These are phyloP conservation scores for Eunapius fragilis DNA, from an alignment of 37 sponge, comb jelly and placozoan genomes.

Conservation along the genomic window DNA sequence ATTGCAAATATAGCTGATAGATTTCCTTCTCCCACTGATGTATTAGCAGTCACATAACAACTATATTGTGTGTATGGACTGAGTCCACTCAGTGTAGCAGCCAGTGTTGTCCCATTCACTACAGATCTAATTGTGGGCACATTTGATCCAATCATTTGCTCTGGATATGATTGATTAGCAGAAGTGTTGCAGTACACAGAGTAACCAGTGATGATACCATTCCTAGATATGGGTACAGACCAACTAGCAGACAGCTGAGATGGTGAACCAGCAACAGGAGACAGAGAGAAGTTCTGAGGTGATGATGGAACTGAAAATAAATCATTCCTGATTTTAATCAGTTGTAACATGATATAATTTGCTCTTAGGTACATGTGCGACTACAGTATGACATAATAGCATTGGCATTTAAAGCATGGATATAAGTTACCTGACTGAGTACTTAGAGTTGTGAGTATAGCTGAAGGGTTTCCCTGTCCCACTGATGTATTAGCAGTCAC, in stretches of 20 bases:
- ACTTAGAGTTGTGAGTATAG: too few relatives aligned
- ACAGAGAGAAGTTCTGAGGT: conserved; percentile 17
- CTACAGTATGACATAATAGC: too few relatives aligned
- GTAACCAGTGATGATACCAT: conserved; percentile 33
- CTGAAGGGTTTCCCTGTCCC: too few relatives aligned
- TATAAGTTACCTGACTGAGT: too few relatives aligned
- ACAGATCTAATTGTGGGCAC: neutral
- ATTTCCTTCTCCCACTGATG: neutral
- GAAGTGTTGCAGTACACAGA: conserved; percentile 8
- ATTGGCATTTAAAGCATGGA: too few relatives aligned
- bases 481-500: too few relatives aligned
- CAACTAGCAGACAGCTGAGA: conserved; percentile 11
- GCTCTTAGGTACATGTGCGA: too few relatives aligned
- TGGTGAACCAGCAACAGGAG: neutral
- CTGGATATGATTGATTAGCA: conserved; percentile 1
- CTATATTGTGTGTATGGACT: neutral
- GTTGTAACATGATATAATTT: too few relatives aligned
- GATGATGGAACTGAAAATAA: conserved; percentile 24
- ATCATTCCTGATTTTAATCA: neutral
- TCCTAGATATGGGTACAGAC: conserved; percentile 2
- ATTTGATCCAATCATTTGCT: conserved; percentile 5
- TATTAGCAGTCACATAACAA: neutral
- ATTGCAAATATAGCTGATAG: neutral
- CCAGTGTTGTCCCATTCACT: neutral
- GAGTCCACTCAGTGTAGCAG: neutral